These are phyloP conservation scores for Porites divaricata DNA, from an alignment of 92 coral and sea anemone species.

Conservation along the genomic window DNA sequence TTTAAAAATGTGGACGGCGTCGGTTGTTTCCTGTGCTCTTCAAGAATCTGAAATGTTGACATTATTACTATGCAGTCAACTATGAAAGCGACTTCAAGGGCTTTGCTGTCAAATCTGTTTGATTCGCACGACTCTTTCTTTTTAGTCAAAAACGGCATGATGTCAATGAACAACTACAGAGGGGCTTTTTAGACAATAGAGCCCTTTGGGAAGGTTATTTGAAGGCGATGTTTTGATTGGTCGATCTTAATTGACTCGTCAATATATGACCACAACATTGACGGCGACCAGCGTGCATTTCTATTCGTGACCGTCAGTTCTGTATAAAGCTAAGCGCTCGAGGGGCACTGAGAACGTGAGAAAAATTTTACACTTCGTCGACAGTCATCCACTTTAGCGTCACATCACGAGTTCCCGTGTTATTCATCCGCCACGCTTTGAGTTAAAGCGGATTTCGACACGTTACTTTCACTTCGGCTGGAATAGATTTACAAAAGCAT, in stretches of 20 bases:
- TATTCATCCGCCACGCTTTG: conserved; percentile 7
- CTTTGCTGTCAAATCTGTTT: conserved; percentile 38
- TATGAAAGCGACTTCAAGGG: conserved; percentile 16
- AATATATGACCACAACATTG: conserved; percentile 34
- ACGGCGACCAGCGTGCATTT: conserved; percentile 27
- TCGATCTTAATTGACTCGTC: conserved; percentile 52
- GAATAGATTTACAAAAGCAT: not conserved
- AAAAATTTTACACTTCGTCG: not conserved
- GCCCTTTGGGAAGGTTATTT: conserved; percentile 20
- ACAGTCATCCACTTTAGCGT: not conserved
- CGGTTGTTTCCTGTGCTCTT: conserved; percentile 4
- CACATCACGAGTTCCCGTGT: conserved; percentile 20
- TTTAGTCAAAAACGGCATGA: conserved; percentile 31
- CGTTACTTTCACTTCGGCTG: not conserved
- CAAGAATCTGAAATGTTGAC: conserved; percentile 51
- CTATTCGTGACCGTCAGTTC: conserved; percentile 33
- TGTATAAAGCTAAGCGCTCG: not conserved
- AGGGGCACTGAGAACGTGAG: not conserved
- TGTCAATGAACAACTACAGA: conserved; percentile 11
- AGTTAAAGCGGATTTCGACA: conserved; percentile 12
- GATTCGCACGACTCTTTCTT: conserved; percentile 14
- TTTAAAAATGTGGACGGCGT: not conserved
- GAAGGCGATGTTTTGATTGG: conserved; percentile 58
- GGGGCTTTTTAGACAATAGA: conserved; percentile 29
- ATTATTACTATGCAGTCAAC: conserved; percentile 23